Conservation (phyloP, 2,797 vertebrate genomes). For the Hybognathus amarus region DNA sequence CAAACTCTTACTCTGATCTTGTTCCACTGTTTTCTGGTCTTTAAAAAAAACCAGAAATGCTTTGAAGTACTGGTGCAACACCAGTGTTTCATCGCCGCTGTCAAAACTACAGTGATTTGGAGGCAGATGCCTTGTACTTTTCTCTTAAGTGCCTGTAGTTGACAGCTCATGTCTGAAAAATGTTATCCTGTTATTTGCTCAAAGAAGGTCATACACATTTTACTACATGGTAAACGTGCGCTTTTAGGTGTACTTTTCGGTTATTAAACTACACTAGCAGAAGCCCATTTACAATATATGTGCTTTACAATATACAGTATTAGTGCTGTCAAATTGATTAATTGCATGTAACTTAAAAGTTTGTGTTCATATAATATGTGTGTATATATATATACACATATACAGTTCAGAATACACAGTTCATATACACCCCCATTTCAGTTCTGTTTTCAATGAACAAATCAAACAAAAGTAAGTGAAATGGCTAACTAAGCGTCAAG, state of each 20-base stretch:
- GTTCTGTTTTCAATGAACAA: too few relatives aligned
- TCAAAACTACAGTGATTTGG: conserved; percentile 58
- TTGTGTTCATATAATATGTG: too few relatives aligned
- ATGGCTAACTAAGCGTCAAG: too few relatives aligned
- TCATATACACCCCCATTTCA: too few relatives aligned
- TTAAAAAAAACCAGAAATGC: conserved; percentile 44
- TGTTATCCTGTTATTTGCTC: conserved; percentile 31
- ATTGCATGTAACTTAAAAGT: too few relatives aligned
- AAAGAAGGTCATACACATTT: not conserved
- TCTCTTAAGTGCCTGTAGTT: conserved; percentile 34
- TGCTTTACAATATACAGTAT: too few relatives aligned
- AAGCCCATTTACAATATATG: not conserved
- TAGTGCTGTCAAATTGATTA: too few relatives aligned
- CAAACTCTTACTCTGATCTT: conserved; percentile 22
- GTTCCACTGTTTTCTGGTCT: conserved; percentile 15
- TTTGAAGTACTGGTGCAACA: conserved; percentile 54
- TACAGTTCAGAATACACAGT: too few relatives aligned
- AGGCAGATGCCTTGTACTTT: conserved; percentile 55
- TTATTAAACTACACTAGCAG: conserved; percentile 21
- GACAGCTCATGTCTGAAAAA: conserved; percentile 30
- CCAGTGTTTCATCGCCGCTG: conserved; percentile 46
- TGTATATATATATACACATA: too few relatives aligned
- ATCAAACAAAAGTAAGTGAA: too few relatives aligned
- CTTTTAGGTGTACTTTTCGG: conserved; percentile 43
- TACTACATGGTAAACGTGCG: not conserved